Percentiles rank a stretch among this genome's conserved stretches.
These are phyloP conservation scores for Bunonema sp. DNA, from an alignment of 2,888 invertebrate genomes.

Conservation along the genomic window DNA sequence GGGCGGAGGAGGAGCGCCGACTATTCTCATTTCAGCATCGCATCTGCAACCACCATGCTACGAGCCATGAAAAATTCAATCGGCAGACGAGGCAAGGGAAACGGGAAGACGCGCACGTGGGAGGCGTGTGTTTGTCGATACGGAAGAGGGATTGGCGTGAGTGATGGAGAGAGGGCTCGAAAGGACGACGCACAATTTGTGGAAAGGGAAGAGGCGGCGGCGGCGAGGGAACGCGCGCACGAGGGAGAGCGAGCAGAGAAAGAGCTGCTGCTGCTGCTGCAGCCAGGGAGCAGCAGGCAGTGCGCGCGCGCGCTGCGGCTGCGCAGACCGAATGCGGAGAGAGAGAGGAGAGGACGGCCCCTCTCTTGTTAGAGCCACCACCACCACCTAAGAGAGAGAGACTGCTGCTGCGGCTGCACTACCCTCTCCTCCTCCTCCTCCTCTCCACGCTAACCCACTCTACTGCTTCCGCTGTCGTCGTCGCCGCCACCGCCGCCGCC, in stretches of 20 bases:
- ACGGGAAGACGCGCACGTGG: too few relatives aligned
- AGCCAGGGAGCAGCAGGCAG: background rate
- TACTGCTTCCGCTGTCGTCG: too few relatives aligned
- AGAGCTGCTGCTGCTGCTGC: too few relatives aligned
- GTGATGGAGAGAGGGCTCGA: background rate
- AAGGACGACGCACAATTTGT: background rate
- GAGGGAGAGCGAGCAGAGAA: constrained; percentile 1
- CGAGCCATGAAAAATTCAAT: too few relatives aligned
- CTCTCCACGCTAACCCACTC: too few relatives aligned
- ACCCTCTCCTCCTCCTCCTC: background rate
- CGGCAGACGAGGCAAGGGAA: too few relatives aligned
- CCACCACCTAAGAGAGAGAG: background rate
- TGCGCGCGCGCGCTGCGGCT: background rate
- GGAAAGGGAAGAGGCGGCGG: background rate
- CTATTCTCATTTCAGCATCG: too few relatives aligned
- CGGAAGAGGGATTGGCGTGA: background rate
- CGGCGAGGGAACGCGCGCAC: background rate
- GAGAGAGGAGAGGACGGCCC: background rate
- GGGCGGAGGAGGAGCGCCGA: too few relatives aligned
- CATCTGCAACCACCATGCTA: too few relatives aligned
- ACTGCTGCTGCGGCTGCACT: background rate
- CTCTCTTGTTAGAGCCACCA: background rate
- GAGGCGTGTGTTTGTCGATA: background rate
- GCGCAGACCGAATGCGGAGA: background rate
- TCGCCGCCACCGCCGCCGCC: too few relatives aligned